Conservation (phyloP, 2,797 vertebrate species). For the Galagoides demidoff region DNA sequence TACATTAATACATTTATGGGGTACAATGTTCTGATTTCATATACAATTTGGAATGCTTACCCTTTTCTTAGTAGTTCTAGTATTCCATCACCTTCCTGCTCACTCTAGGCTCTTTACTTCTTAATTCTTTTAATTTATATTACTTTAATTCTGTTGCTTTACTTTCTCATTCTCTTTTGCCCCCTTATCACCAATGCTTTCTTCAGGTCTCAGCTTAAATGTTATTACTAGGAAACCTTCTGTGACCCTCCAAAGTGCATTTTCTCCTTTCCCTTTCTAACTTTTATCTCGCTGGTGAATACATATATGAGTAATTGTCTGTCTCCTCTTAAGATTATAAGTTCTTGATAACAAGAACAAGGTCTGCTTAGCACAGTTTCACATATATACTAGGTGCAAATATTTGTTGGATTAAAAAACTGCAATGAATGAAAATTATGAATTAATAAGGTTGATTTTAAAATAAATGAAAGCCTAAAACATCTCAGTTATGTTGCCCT, state of each 20-base stretch:
- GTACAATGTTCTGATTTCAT: no score
- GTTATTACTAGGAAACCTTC: not conserved
- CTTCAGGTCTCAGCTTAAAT: not conserved
- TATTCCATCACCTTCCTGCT: not conserved
- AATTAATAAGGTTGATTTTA: not conserved
- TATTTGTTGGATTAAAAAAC: slow-evolving; percentile 25
- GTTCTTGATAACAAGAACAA: not conserved
- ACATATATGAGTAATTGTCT: not conserved
- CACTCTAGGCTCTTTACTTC: not conserved
- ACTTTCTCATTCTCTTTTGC: not conserved
- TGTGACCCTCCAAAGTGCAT: not conserved
- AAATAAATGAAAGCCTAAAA: not conserved
- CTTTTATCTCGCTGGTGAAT: not conserved
- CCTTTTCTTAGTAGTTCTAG: not conserved
- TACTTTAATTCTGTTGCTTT: not conserved
- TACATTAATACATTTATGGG: no score
- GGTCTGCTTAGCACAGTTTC: not conserved
- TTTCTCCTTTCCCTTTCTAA: not conserved
- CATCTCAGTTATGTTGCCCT: not conserved
- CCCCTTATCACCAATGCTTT: not conserved
- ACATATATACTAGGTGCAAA: not conserved
- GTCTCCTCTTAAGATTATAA: not conserved
- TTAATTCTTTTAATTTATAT: not conserved
- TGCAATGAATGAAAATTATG: not conserved
- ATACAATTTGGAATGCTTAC: no score